A percentile compares a stretch with the other conserved stretches of the same genome.
These are phyloP conservation scores for Cebus imitator DNA, from an alignment of 2,113 vertebrate species.

Conservation along the genomic window DNA sequence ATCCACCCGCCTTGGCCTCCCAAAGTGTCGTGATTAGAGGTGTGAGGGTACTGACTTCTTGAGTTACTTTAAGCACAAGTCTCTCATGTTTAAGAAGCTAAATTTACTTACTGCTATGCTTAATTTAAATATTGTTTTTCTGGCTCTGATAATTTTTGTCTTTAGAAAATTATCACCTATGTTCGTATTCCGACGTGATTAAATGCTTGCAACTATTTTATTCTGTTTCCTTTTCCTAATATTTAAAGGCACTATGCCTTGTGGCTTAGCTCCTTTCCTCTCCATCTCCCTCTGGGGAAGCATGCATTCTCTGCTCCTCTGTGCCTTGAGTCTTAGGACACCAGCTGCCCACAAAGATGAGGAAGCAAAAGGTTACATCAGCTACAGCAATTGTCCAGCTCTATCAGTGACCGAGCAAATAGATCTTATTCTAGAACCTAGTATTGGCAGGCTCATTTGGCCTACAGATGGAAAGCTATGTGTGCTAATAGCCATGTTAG, in stretches of 20 bases:
- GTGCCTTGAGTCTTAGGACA: not conserved
- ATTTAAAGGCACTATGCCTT: not conserved
- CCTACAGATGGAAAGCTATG: not conserved
- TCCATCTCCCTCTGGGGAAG: not conserved
- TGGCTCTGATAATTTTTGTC: not conserved
- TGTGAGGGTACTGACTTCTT: not conserved
- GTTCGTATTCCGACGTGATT: not conserved
- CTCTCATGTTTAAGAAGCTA: not conserved
- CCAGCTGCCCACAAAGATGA: not conserved
- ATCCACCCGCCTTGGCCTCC: no score
- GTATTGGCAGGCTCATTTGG: not conserved
- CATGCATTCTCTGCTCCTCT: not conserved
- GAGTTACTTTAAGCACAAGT: not conserved
- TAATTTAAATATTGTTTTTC: slow-evolving; percentile 14
- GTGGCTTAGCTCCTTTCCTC: not conserved
- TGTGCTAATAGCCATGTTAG: not conserved
- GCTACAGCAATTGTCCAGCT: not conserved
- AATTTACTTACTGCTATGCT: not conserved
- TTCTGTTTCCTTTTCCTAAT: not conserved
- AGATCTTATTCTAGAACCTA: not conserved
- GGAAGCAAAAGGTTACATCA: not conserved
- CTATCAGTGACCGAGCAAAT: not conserved
- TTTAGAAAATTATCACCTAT: not conserved
- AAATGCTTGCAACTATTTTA: not conserved
- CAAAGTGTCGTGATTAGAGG: no score